phyloP scores from a whole-genome alignment of 2,113 vertebrate genomes.

The Campylorhamphus procurvoides region DNA sequence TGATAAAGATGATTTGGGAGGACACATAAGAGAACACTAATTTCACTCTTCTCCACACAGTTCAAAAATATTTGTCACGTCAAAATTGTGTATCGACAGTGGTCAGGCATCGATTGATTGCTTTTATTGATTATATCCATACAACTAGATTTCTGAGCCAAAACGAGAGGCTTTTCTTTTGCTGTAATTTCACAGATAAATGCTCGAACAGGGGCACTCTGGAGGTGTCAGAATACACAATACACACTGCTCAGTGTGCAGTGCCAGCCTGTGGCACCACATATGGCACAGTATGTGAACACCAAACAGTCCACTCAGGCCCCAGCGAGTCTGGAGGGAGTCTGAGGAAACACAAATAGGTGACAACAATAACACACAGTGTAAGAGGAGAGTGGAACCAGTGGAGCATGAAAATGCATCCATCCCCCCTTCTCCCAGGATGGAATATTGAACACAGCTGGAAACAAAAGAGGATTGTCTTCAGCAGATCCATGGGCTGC shows the following conservation, averaged over 20 bases:
- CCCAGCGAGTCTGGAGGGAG: background rate
- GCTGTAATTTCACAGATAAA: background rate
- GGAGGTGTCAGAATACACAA: background rate
- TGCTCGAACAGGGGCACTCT: background rate
- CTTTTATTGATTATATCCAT: background rate
- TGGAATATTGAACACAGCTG: background rate
- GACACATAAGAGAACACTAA: background rate
- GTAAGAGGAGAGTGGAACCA: background rate
- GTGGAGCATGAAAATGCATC: background rate
- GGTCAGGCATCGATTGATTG: background rate
- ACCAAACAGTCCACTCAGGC: background rate
- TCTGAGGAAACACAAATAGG: background rate
- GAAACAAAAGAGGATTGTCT: background rate
- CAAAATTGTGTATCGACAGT: background rate
- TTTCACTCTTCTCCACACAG: background rate
- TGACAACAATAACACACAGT: background rate
- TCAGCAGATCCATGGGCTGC: background rate
- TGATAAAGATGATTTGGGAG: background rate
- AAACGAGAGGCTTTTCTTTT: background rate
- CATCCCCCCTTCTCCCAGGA: background rate
- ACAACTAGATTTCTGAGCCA: background rate
- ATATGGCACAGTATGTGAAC: background rate
- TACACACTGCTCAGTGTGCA: background rate
- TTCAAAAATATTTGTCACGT: background rate
- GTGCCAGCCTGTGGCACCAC: background rate